Conservation (phyloP, 2,888 invertebrate genomes). For the Idaea dimidiata region DNA sequence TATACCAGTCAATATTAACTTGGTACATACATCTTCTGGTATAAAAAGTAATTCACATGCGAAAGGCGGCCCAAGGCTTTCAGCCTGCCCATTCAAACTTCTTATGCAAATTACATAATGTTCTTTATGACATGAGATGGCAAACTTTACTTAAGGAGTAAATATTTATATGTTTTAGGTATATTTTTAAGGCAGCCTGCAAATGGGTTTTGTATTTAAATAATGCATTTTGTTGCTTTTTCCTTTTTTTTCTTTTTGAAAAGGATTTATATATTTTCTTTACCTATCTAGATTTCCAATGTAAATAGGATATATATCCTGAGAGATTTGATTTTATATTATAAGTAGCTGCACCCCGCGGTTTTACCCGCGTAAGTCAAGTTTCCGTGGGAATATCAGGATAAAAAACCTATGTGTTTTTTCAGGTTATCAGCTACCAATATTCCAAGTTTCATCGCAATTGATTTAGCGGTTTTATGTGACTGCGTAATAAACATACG, state of each 20-base stretch:
- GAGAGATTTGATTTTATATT: too few species aligned
- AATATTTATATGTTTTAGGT: conserved; percentile 63
- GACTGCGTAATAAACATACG: too few species aligned
- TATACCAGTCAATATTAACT: conserved; percentile 10
- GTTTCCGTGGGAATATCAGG: too few species aligned
- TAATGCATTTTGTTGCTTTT: not conserved
- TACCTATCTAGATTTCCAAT: not conserved
- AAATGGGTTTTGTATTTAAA: conserved; percentile 7
- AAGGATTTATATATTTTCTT: not conserved
- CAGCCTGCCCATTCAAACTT: conserved; percentile 75
- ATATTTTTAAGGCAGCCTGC: conserved; percentile 35
- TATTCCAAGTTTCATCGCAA: too few species aligned
- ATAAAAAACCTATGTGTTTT: too few species aligned
- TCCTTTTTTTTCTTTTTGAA: not conserved
- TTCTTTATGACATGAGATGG: conserved; percentile 76
- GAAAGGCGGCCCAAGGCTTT: conserved; percentile 70
- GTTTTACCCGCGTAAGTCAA: too few species aligned
- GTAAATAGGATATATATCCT: too few species aligned
- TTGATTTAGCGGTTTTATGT: too few species aligned
- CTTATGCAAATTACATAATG: conserved; percentile 78
- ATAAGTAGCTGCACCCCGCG: too few species aligned
- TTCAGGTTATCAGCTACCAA: too few species aligned
- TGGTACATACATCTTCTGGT: conserved; percentile 46
- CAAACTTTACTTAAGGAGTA: conserved; percentile 73
- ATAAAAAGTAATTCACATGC: conserved; percentile 77